Conservation (phyloP, 2,113 vertebrate species). For the Paradoxurus hermaphroditus region DNA sequence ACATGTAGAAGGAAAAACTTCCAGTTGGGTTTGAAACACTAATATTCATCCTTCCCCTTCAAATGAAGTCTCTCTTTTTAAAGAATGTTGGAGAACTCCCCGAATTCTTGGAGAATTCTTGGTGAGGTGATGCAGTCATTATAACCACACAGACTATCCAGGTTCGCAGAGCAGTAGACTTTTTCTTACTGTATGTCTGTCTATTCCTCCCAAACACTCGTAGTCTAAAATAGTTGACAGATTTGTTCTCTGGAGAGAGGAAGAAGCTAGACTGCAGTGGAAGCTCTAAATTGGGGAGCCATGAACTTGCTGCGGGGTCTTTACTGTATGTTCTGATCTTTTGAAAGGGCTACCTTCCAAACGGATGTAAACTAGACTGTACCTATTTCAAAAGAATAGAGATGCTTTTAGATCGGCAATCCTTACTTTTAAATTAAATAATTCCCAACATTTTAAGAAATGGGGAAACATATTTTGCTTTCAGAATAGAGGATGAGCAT, state of each 20-base stretch:
- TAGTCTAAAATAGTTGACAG: background rate
- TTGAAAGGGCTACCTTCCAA: background rate
- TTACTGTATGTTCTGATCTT: background rate
- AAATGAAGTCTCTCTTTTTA: background rate
- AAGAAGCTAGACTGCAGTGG: background rate
- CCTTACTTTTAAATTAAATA: background rate
- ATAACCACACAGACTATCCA: background rate
- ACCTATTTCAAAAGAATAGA: background rate
- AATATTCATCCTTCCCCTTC: background rate
- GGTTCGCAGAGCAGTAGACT: background rate
- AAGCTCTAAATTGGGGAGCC: background rate
- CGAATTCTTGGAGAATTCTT: slow-evolving; percentile 28
- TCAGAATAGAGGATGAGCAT: background rate
- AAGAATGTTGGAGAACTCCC: background rate
- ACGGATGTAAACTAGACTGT: background rate
- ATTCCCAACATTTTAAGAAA: background rate
- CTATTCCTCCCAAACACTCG: background rate
- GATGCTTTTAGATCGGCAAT: background rate
- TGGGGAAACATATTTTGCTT: background rate
- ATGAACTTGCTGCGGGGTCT: background rate
- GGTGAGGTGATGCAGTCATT: background rate
- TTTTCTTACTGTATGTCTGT: background rate
- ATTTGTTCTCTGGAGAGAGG: background rate
- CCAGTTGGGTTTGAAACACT: background rate
- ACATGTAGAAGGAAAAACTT: background rate